Percentiles rank a stretch among this genome's conserved stretches.
These are phyloP conservation scores for Erethizon dorsatum DNA, from an alignment of 2,797 vertebrate species.

Conservation along the genomic window DNA sequence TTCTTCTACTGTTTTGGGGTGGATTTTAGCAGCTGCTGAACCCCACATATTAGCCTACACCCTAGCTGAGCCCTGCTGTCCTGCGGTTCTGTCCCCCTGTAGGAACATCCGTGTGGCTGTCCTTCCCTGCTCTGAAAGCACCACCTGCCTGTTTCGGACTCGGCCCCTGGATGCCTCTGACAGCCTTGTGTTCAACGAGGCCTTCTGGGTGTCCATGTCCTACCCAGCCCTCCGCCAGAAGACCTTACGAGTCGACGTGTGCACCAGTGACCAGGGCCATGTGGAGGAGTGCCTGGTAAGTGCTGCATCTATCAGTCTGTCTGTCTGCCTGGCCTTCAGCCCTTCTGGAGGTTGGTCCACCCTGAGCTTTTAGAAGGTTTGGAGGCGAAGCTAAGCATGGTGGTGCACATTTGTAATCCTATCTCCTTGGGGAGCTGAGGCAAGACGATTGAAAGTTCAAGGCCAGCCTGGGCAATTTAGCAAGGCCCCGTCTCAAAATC, in stretches of 20 bases:
- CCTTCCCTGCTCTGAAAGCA: constrained; percentile 95
- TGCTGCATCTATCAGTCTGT: constrained; percentile 47
- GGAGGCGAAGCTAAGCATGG: neutral
- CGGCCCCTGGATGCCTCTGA: constrained; percentile 90
- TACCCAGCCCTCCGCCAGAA: constrained; percentile 94
- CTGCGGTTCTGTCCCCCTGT: neutral
- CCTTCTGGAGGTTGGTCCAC: neutral
- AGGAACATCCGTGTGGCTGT: constrained; percentile 95
- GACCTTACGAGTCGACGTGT: constrained; percentile 96
- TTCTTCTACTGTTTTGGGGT: neutral
- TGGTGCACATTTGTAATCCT: neutral
- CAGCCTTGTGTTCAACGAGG: constrained; percentile 92
- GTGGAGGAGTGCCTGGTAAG: constrained; percentile 96
- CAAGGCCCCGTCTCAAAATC: neutral
- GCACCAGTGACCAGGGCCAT: constrained; percentile 91
- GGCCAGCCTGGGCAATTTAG: neutral
- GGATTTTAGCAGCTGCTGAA: neutral
- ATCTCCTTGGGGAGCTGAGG: neutral
- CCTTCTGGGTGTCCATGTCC: constrained; percentile 94
- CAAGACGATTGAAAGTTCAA: neutral
- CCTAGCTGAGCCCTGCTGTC: neutral
- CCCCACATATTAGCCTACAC: rapidly evolving
- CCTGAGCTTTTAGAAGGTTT: neutral
- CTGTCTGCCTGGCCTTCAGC: neutral
- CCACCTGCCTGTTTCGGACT: constrained; percentile 96